Conservation (phyloP, 92 coral and sea anemone genomes). For the Paramuricea clavata region DNA sequence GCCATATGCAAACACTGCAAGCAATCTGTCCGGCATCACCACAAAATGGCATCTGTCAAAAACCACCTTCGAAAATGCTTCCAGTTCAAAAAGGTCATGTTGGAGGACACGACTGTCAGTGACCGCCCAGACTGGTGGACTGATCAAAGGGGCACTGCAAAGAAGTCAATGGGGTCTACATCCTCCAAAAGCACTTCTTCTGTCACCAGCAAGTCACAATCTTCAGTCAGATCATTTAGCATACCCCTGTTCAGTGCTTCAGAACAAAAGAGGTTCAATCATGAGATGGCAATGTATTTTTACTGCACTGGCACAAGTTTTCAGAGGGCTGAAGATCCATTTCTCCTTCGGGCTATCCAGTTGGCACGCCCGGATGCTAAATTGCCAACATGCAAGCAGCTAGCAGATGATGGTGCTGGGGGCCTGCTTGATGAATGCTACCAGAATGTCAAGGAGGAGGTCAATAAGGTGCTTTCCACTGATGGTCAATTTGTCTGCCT, state of each 20-base stretch:
- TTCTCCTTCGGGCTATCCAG: neutral
- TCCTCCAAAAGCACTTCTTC: conserved; percentile 7
- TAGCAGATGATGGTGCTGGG: conserved; percentile 16
- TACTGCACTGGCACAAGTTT: conserved; percentile 14
- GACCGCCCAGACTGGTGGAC: conserved; percentile 37
- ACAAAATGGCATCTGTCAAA: conserved; percentile 25
- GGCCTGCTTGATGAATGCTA: conserved; percentile 20
- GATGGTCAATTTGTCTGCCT: neutral
- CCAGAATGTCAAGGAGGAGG: neutral
- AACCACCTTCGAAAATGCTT: conserved; percentile 4
- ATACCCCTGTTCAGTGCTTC: neutral
- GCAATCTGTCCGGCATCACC: conserved; percentile 23
- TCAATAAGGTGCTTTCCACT: conserved; percentile 5
- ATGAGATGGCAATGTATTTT: conserved; percentile 6
- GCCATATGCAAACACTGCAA: conserved; percentile 25
- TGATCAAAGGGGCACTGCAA: conserved; percentile 4
- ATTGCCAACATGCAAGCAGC: conserved; percentile 1
- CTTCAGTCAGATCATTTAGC: conserved; percentile 4
- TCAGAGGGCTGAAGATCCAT: conserved; percentile 3
- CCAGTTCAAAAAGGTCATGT: neutral
- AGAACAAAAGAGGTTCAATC: conserved; percentile 18
- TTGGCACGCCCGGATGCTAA: too few relatives aligned
- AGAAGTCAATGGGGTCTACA: neutral
- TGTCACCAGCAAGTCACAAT: neutral
- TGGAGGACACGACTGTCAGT: conserved; percentile 6